phyloP scores from a whole-genome alignment of 2,113 vertebrate genomes.

The Leptosomus discolor region DNA sequence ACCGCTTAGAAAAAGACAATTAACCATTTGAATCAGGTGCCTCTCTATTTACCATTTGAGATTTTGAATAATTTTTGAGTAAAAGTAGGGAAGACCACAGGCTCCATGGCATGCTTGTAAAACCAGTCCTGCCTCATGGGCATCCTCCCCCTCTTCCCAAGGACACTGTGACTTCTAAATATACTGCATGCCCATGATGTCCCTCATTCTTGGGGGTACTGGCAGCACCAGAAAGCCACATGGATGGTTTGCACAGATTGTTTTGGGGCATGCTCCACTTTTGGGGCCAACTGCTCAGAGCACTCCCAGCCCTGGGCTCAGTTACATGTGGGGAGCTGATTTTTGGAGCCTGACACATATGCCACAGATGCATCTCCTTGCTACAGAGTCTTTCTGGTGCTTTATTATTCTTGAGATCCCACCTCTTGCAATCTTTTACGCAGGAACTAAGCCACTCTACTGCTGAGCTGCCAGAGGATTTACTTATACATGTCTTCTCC shows the following conservation, averaged over 20 bases:
- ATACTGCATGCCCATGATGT: not conserved
- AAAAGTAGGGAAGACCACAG: not conserved
- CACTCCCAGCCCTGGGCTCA: no score
- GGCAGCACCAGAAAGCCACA: not conserved
- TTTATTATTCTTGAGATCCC: not conserved
- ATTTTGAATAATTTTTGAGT: not conserved
- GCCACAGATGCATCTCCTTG: not conserved
- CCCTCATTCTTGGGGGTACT: not conserved
- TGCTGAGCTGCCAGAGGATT: slow-evolving; percentile 9
- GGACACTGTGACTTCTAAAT: not conserved
- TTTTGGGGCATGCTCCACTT: not conserved
- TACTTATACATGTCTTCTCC: not conserved
- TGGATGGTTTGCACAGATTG: not conserved
- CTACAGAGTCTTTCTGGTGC: not conserved
- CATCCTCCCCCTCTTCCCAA: not conserved
- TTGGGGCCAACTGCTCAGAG: not conserved
- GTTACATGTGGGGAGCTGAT: not conserved
- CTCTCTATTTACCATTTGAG: not conserved
- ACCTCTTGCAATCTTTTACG: not conserved
- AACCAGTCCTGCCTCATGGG: not conserved
- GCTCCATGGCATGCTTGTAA: fast-evolving
- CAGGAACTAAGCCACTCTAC: not conserved
- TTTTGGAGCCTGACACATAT: not conserved
- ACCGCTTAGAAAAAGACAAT: not conserved
- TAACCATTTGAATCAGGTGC: not conserved